Base-by-base conservation (phyloP, 2,888 invertebrate species). In the Caenorhabditis sp. region DNA sequence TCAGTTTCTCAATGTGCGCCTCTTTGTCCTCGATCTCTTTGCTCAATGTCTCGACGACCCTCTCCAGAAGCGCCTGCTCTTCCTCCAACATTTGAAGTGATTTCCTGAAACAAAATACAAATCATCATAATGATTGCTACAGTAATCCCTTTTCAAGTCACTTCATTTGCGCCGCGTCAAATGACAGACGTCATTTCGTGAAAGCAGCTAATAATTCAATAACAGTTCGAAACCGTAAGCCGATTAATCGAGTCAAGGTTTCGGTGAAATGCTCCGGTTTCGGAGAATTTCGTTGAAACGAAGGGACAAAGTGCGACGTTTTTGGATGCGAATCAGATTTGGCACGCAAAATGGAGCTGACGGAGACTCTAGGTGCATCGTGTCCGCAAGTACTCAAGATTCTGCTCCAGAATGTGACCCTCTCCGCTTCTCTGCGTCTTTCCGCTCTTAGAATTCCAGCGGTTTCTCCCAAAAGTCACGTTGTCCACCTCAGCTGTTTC, bases 11-110 rank as follows among this genome's bases (percentile, higher is more conserved):
- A 27, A 72, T 55, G 26, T 63, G 56, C 15, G 32, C 55, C 35
- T 63, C 63, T 30, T 63, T 72, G 11, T 63, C 72, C 20, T 72
- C 72, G n/a, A 72, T 72, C 17, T 72, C 63, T 26, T 62, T 41
- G 30, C 63, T 63, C 35, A 72, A 50, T 7, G 63, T 58, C 43
- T 72, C 63, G n/a, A 72, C 72, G 22, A 72, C 72, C n/a, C 52
- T 15, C 35, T 58, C 72, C 41, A 72, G 22, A 35, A 72, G 50
- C 13, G 41, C 35, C n/a, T 63, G 63, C 24, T 72, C 72, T 6
- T 72, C 72, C 58, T 63, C 48, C 2, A 72, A 56, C 48, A 48
- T 39, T 52, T 63, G 56, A 6, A 72, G 35, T 26, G 72, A 63
- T 52, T 63, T 72, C 20, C 72, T 72, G 63, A 24, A 72, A 71